Conservation (phyloP, 2,888 invertebrate genomes). For the Metallyticus violacea region DNA sequence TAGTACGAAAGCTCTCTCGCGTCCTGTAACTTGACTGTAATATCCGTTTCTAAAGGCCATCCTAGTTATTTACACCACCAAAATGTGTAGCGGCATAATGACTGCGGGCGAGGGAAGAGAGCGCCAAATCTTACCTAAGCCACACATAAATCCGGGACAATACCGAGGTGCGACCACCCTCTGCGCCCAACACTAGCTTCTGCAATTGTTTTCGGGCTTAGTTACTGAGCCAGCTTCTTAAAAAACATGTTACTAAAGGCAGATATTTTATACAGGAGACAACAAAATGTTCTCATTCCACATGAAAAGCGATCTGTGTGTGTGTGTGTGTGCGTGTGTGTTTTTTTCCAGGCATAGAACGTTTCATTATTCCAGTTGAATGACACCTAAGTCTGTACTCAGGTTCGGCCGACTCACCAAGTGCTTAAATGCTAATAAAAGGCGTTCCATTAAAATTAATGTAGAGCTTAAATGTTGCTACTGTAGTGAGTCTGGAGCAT, state of each 20-base stretch:
- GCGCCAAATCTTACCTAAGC: conserved; percentile 32
- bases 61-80: conserved; percentile 30
- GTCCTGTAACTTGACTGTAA: conserved; percentile 24
- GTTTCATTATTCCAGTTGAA: conserved; percentile 1
- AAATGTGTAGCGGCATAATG: conserved; percentile 21
- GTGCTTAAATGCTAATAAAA: neutral
- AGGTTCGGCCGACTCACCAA: neutral
- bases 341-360: neutral
- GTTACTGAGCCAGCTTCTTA: conserved; percentile 23
- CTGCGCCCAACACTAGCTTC: neutral
- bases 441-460: conserved; percentile 1
- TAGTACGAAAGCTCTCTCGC: neutral
- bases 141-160: conserved; percentile 30
- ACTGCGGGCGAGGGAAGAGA: neutral
- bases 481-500: neutral
- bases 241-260: conserved; percentile 27
- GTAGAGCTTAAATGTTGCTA: conserved; percentile 8
- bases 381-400: neutral
- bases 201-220: conserved; percentile 29
- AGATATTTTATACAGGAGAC: conserved; percentile 28
- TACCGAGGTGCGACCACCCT: conserved; percentile 12
- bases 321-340: too few species aligned
- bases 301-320: conserved; percentile 8
- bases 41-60: conserved; percentile 32
- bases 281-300: conserved; percentile 19